Evolutionary conservation across 2,888 invertebrate genomes (phyloP).

Genomic region (Limenitis camilla): DNA sequence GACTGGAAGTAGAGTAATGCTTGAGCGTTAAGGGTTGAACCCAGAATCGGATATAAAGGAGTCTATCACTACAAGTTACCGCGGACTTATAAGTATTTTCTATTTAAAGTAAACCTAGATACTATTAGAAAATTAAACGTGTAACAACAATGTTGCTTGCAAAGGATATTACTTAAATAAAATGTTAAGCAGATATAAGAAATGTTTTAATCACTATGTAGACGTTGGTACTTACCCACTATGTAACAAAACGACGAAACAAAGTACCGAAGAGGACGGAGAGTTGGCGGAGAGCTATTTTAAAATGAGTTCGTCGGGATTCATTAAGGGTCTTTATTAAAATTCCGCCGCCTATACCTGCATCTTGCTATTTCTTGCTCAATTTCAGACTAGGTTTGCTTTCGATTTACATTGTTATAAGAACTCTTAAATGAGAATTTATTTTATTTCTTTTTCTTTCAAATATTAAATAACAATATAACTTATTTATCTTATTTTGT

Average conservation of each 20-base stretch:
- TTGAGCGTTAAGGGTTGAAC: no score
- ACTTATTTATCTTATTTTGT: no score
- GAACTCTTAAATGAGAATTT: background rate
- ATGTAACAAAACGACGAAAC: constrained; percentile 7
- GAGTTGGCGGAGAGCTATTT: constrained; percentile 26
- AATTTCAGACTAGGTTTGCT: background rate
- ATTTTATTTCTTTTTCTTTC: background rate
- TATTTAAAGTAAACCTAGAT: no score
- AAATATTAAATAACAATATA: no score
- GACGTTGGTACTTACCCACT: constrained; percentile 1
- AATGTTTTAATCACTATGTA: background rate
- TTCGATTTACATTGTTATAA: background rate
- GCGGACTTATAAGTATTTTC: no score
- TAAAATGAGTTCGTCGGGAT: constrained; percentile 26
- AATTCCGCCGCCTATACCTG: constrained; percentile 14
- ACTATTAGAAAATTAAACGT: no score
- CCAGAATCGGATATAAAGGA: no score
- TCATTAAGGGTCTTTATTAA: constrained; percentile 22
- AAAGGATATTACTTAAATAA: no score
- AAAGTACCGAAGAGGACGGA: constrained; percentile 19
- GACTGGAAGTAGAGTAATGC: no score
- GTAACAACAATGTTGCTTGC: no score
- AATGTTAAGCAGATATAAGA: no score
- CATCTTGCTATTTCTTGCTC: background rate
- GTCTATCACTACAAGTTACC: no score